Percentiles rank a stretch among this genome's conserved stretches.
These are phyloP conservation scores for Acipenser transmontanus DNA, from an alignment of 2,797 vertebrate species.

Conservation along the genomic window DNA sequence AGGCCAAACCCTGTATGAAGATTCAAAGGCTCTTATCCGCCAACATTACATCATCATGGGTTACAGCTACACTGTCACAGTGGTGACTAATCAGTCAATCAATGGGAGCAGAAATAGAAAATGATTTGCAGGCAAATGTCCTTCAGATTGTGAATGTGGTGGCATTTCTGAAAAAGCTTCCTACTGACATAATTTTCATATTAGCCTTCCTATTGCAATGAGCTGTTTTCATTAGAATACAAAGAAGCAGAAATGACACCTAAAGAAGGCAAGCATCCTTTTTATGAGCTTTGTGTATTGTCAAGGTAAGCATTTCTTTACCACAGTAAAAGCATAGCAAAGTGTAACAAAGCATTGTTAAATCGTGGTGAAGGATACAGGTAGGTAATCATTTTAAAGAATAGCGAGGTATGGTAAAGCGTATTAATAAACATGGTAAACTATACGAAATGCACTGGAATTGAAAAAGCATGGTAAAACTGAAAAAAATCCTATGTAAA, in stretches of 20 bases:
- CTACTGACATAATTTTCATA: constrained; percentile 9
- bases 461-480: no score
- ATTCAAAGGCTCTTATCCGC: constrained; percentile 4
- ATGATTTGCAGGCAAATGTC: background rate
- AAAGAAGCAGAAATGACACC: background rate
- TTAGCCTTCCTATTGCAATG: background rate
- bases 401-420: no score
- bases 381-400: constrained; percentile 11
- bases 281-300: no score
- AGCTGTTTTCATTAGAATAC: background rate
- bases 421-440: no score
- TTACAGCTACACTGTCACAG: background rate
- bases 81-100: constrained; percentile 10
- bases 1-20: background rate
- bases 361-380: no score
- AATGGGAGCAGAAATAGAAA: constrained; percentile 3
- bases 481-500: no score
- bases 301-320: no score
- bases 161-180: background rate
- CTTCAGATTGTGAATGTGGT: background rate
- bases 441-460: no score
- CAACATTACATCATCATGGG: constrained; percentile 9
- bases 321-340: no score
- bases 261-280: background rate
- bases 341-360: no score